A percentile compares a stretch with the other conserved stretches of the same genome.
These are phyloP conservation scores for Steatocranus sp. DNA, from an alignment of 2,797 vertebrate genomes.

Conservation along the genomic window DNA sequence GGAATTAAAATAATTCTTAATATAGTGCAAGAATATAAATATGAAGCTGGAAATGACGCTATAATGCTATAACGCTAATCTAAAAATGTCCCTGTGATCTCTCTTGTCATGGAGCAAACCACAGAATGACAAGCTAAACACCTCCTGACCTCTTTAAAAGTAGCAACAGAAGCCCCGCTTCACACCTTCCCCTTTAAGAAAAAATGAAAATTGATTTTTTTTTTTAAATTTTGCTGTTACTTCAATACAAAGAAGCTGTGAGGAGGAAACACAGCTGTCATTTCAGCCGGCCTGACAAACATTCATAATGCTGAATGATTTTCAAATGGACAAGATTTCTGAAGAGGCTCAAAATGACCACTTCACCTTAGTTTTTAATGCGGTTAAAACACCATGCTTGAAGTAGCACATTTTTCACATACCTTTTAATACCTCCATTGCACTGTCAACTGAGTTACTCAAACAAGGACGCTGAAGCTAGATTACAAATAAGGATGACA, in stretches of 20 bases:
- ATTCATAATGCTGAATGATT: conserved; percentile 34
- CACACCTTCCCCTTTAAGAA: conserved; percentile 46
- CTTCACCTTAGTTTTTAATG: conserved; percentile 44
- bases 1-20: background rate
- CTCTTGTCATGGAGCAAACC: background rate
- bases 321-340: conserved; percentile 29
- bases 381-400: conserved; percentile 36
- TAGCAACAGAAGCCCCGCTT: conserved; percentile 10
- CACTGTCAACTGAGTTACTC: background rate
- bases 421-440: conserved; percentile 6
- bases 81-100: conserved; percentile 22
- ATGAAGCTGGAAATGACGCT: background rate
- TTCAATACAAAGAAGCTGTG: conserved; percentile 25
- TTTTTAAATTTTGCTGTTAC: conserved; percentile 6
- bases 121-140: background rate
- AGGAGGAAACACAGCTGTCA: conserved; percentile 31
- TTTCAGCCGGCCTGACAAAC: conserved; percentile 18
- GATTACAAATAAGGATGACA: conserved; percentile 29
- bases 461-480: conserved; percentile 25
- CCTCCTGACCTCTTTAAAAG: conserved; percentile 1
- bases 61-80: background rate
- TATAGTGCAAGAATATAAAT: background rate
- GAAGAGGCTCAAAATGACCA: conserved; percentile 24
- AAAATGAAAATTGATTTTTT: conserved; percentile 43
- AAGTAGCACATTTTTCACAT: conserved; percentile 37